Evolutionary conservation across 1,140 invertebrate genomes (phyloP).

Genomic region (Gryllus bimaculatus): DNA sequence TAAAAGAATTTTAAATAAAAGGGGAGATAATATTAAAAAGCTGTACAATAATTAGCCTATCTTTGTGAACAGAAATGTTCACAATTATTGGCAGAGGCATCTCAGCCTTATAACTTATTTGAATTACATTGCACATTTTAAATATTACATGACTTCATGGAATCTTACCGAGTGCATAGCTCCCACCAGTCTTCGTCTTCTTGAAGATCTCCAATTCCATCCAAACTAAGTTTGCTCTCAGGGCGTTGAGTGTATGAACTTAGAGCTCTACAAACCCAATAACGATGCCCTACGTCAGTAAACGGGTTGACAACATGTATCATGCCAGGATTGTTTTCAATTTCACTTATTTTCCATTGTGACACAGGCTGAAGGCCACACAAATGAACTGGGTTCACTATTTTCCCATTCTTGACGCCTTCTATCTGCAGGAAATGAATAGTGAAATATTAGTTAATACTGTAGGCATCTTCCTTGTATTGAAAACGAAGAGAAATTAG

Average conservation of each 20-base stretch:
- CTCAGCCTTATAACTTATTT: too few species aligned
- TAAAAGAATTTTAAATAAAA: too few species aligned
- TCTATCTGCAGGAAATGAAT: not conserved
- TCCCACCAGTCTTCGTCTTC: slow-evolving; percentile 41
- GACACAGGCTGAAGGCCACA: not conserved
- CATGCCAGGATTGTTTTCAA: slow-evolving; percentile 42
- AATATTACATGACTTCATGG: too few species aligned
- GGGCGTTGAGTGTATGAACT: slow-evolving; percentile 63
- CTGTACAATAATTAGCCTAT: too few species aligned
- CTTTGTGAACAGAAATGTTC: too few species aligned
- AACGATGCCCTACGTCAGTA: slow-evolving; percentile 58
- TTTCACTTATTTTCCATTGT: not conserved
- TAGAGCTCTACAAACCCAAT: slow-evolving; percentile 73
- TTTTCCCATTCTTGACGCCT: not conserved
- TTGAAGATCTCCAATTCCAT: slow-evolving; percentile 41
- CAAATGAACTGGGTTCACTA: not conserved
- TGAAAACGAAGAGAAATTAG: too few species aligned
- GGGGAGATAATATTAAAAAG: too few species aligned
- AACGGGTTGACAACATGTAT: slow-evolving; percentile 80
- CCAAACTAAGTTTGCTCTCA: slow-evolving; percentile 65
- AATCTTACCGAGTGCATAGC: slow-evolving; percentile 31
- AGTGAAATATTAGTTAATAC: too few species aligned
- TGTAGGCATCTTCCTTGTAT: too few species aligned
- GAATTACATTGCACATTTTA: too few species aligned
- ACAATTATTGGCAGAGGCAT: too few species aligned